Base-by-base conservation (phyloP, 2,888 invertebrate species). In the Limulus polyphemus region DNA sequence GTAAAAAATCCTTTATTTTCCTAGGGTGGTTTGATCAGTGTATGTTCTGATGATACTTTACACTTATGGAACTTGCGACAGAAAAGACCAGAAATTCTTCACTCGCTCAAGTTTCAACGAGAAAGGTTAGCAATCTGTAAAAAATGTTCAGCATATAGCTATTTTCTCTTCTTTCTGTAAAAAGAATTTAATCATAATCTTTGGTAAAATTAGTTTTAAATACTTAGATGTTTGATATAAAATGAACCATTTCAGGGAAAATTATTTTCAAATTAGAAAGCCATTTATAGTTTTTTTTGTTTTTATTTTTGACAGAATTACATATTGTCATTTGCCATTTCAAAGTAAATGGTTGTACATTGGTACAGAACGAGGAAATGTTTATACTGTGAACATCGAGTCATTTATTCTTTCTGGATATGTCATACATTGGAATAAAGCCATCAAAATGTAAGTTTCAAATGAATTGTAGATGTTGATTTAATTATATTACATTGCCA, bases 391-490 rank as follows among this genome's bases (percentile, higher is more conserved):
- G 75, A 90, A 97, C 80, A 87, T 98, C 73, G 97, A 97, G 80
- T 87, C 88, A 72, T 99, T 99, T 81, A 83, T 85, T 74, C 84
- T 99, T 73, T 95, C 95, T 75, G 95, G 97, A 69, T 99, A 99
- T 82, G 85, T 95, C 79, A 94, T 99, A 82, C 97, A 98, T 83
- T 99, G 99, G 99, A 99, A 99, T 83, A 99, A 99, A 82, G 94
- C 97, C 74, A 98, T 99, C 79, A 99, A 98, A 85, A 83, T 95
- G 95, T 98, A 81, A 88, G 91, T 64, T 54, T 32, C 10, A 3
- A 32, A 7, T 32, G 32, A 32, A 3, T 32, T 32, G 32, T 32
- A 1, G 32, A 32, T 32, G 32, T 5, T 32, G 3, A 32, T 32
- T 32, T 32, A 32, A 32, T 32, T 32, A 7, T 7, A 32, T 32